Percentiles rank a stretch among this genome's conserved stretches.
These are phyloP conservation scores for Notamacropus eugenii DNA, from an alignment of 2,797 vertebrate species.

Conservation along the genomic window DNA sequence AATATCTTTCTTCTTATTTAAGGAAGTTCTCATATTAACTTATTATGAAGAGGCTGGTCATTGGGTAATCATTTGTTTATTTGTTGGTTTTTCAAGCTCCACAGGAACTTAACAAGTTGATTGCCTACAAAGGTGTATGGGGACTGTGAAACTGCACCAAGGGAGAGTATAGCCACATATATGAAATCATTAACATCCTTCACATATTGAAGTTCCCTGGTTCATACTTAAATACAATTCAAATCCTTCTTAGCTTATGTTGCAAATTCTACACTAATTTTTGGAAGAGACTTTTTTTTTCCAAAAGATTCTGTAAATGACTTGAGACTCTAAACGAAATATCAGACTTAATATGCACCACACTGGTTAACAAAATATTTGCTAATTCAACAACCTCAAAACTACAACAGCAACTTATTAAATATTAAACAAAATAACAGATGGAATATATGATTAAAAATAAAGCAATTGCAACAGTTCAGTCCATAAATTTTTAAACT, in stretches of 20 bases:
- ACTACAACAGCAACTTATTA: constrained; percentile 9
- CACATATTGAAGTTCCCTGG: background rate
- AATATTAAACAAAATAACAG: constrained; percentile 47
- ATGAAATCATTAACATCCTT: background rate
- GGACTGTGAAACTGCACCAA: background rate
- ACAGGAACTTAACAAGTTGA: background rate
- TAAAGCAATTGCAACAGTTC: constrained; percentile 11
- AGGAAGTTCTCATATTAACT: background rate
- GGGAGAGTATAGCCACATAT: background rate
- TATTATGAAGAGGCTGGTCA: background rate
- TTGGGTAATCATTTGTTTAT: background rate
- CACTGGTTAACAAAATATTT: background rate
- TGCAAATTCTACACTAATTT: constrained; percentile 21
- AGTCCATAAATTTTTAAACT: constrained; percentile 20
- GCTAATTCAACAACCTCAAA: background rate
- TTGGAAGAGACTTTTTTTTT: constrained; percentile 32
- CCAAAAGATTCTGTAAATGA: background rate
- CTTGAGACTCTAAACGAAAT: background rate
- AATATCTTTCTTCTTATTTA: background rate
- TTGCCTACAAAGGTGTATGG: background rate
- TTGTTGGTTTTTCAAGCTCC: background rate
- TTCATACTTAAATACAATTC: background rate
- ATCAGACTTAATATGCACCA: background rate
- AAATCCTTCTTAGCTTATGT: background rate
- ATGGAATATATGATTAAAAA: constrained; percentile 24